Conservation (phyloP, 2,888 invertebrate genomes). For the Lycocerus yunnanus region DNA sequence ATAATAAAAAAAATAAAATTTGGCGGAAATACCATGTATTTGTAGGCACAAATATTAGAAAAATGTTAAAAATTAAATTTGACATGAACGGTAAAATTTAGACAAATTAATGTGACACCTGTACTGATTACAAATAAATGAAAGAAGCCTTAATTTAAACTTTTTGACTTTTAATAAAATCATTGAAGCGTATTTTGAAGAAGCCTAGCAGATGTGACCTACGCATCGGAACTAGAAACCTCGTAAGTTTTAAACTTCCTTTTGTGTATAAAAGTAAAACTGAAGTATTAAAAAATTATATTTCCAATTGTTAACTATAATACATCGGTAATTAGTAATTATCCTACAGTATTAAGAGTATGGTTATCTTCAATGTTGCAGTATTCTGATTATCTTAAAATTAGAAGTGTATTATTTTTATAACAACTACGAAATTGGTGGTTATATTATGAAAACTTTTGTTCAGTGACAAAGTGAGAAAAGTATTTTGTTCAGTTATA, state of each 20-base stretch:
- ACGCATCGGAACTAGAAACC: conserved; percentile 35
- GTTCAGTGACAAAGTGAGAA: too few relatives aligned
- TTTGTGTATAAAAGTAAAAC: conserved; percentile 4
- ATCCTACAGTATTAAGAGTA: too few relatives aligned
- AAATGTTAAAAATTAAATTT: neutral
- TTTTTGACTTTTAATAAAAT: conserved; percentile 35
- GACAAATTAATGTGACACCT: conserved; percentile 1
- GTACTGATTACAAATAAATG: conserved; percentile 11
- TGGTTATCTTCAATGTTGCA: too few relatives aligned
- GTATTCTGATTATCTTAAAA: too few relatives aligned
- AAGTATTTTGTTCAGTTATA: too few relatives aligned
- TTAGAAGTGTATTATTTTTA: too few relatives aligned
- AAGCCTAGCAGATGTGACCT: conserved; percentile 36
- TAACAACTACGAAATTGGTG: too few relatives aligned
- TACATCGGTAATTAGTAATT: neutral
- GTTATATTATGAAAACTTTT: too few relatives aligned
- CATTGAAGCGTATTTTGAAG: conserved; percentile 33
- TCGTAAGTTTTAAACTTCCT: conserved; percentile 27
- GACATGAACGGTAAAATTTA: neutral
- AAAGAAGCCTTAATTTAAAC: conserved; percentile 27
- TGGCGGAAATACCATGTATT: too few relatives aligned
- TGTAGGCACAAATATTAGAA: neutral
- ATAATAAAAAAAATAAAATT: too few relatives aligned
- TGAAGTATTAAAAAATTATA: neutral
- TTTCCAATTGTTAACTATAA: neutral